Evolutionary conservation across 2,888 invertebrate genomes (phyloP), one percentile per base, ranked within the genome.

Genomic region (Ctenicera cuprea): DNA sequence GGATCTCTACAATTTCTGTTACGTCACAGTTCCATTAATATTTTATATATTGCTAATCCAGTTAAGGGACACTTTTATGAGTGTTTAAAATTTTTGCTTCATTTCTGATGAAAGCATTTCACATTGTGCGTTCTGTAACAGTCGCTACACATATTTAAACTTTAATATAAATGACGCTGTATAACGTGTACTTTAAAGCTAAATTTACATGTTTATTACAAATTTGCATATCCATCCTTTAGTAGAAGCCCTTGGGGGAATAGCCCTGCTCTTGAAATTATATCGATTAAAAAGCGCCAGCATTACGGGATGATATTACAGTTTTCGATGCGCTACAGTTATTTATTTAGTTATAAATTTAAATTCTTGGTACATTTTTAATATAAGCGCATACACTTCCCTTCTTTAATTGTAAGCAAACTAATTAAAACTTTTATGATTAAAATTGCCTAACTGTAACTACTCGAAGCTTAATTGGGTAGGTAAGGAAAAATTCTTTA

Each of bases 191-290:
- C 63, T 63, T 52, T 62, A 70, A 43, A 71, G 45, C 18, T 33
- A 57, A 71, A 71, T 71, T 71, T 71, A 65, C 71, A 71, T 71
- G 64, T 71, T 71, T 71, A 71, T 71, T 71, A 71, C 64, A 59
- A 30, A 71, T 71, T 71, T 71, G 71, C 71, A 71, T 71, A 65
- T 43, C 71, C 65, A 59, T 70, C 57, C 65, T 59, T 54, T 65
- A 16, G 20, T 30, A 43, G 43, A 41, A 30, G 50, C 38, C 1
- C 22, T 18, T 41, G 38, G 61, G 18, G 16, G 37, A 41, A 41
- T 61, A 16, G 16, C 54, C n/a, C 1, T n/a, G 12, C 33, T 30
- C 33, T 54, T 54, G 54, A 54, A 54, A 30, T 54, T 54, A 14
- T 33, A 54, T 54, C 54, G 54, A 54, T 54, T 54, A 30, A 54